Conservation (phyloP, 2,113 vertebrate species). For the Otocyon megalotis region DNA sequence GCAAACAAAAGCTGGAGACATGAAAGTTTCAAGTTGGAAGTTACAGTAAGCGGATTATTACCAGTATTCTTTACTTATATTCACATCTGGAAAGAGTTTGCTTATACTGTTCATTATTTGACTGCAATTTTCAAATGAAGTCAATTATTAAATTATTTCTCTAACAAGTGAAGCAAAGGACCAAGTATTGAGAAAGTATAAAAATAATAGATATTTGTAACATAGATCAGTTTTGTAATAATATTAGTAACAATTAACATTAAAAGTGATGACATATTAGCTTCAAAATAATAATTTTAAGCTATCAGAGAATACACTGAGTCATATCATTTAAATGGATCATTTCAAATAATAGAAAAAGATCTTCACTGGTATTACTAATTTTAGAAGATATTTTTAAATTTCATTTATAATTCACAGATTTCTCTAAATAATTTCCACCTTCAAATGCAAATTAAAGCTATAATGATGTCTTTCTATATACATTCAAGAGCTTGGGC, state of each 20-base stretch:
- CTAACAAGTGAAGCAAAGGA: slow-evolving; percentile 37
- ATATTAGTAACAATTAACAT: background rate
- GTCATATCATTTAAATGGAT: background rate
- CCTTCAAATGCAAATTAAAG: slow-evolving; percentile 31
- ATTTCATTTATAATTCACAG: slow-evolving; percentile 16
- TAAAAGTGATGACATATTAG: background rate
- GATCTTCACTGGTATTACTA: background rate
- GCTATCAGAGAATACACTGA: background rate
- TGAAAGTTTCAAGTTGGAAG: background rate
- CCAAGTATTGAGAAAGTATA: background rate
- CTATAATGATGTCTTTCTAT: background rate
- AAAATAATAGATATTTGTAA: background rate
- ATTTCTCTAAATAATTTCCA: background rate
- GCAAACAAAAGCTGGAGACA: background rate
- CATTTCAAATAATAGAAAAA: slow-evolving; percentile 22
- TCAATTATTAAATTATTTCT: slow-evolving; percentile 33
- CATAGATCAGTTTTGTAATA: background rate
- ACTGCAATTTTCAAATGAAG: slow-evolving; percentile 24
- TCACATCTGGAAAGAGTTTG: background rate
- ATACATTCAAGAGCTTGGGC: background rate
- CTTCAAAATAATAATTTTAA: slow-evolving; percentile 34
- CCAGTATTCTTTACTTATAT: background rate
- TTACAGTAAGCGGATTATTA: background rate
- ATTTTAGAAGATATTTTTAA: background rate
- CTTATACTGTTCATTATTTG: background rate